A percentile compares a stretch with the other conserved stretches of the same genome.
Evolutionary conservation across 2,888 invertebrate species (phyloP).

Genomic region (Helicoverpa assulta): DNA sequence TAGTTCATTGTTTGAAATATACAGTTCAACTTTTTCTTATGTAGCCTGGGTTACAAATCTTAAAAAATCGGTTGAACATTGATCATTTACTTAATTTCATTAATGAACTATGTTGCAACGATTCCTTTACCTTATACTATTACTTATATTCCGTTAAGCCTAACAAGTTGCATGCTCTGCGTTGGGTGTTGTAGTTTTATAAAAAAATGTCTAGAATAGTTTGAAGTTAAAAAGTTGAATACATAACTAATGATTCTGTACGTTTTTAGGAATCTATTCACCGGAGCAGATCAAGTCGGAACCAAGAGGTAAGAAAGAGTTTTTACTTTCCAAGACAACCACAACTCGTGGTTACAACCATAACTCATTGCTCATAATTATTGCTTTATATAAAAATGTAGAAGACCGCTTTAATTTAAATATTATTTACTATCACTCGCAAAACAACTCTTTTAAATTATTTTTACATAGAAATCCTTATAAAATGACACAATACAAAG

Average conservation of each 20-base stretch:
- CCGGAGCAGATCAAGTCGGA: constrained; percentile 78
- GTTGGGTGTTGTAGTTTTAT: constrained; percentile 20
- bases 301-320: constrained; percentile 75
- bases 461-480: too few relatives aligned
- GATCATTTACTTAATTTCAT: neutral
- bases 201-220: constrained; percentile 11
- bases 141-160: neutral
- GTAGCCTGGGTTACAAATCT: too few relatives aligned
- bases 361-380: neutral
- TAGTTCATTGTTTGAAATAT: neutral
- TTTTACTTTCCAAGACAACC: neutral
- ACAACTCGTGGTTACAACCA: neutral
- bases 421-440: too few relatives aligned
- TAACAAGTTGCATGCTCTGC: constrained; percentile 43
- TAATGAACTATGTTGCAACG: neutral
- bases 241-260: constrained; percentile 20
- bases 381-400: too few relatives aligned
- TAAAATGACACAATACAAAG: too few relatives aligned
- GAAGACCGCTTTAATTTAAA: too few relatives aligned
- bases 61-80: too few relatives aligned
- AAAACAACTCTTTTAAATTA: too few relatives aligned
- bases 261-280: constrained; percentile 66
- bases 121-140: neutral
- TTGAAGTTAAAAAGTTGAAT: neutral
- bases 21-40: too few relatives aligned